Evolutionary conservation across 1,140 invertebrate genomes (phyloP).

Genomic region (Orussus abietinus): DNA sequence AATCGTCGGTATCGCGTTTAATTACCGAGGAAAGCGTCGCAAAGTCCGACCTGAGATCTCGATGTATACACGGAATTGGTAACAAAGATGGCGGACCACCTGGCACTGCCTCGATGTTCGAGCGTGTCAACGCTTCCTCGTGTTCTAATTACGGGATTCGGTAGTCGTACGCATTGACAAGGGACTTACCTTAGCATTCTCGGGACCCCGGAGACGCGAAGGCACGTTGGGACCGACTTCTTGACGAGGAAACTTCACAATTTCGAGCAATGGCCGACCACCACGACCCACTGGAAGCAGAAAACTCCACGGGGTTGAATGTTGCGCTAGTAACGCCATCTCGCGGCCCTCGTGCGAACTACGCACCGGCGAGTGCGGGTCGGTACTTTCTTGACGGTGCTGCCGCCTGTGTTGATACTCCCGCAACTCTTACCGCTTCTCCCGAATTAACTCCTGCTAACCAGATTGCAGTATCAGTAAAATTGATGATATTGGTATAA

Average conservation of each 20-base stretch:
- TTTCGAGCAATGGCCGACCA: conserved; percentile 39
- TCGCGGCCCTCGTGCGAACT: neutral
- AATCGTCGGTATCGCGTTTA: no score
- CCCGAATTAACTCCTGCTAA: no score
- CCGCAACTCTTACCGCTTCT: no score
- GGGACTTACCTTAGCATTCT: conserved; percentile 7
- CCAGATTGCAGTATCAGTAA: no score
- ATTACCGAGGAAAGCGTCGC: no score
- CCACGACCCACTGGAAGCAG: conserved; percentile 30
- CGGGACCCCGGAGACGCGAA: conserved; percentile 18
- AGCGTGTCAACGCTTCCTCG: conserved; percentile 16
- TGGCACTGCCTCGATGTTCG: conserved; percentile 31
- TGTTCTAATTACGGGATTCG: conserved; percentile 15
- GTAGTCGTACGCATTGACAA: conserved; percentile 7
- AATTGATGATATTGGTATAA: no score
- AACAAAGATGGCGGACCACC: conserved; percentile 49
- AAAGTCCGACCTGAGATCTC: no score
- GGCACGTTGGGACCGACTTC: conserved; percentile 20
- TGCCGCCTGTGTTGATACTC: neutral
- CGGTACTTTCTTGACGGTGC: neutral
- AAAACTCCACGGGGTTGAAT: conserved; percentile 24
- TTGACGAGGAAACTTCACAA: conserved; percentile 23
- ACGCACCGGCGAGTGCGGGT: conserved; percentile 4
- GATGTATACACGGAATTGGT: no score
- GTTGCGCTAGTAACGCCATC: conserved; percentile 27